Base-by-base conservation (phyloP, 2,888 invertebrate genomes). In the Exocentrus adspersus region DNA sequence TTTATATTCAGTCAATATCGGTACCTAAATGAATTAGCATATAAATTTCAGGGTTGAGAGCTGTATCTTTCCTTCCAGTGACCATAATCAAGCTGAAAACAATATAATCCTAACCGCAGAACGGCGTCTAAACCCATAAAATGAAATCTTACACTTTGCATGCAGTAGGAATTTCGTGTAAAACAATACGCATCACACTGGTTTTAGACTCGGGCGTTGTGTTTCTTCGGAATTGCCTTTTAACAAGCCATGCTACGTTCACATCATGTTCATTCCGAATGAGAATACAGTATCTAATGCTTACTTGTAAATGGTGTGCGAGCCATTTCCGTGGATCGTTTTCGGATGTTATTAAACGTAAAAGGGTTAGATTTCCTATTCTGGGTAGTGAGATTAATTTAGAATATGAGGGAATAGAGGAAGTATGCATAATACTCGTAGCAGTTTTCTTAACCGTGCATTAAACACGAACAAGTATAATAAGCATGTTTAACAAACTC, bases 151-250 rank as follows among this genome's bases (percentile, higher is more conserved):
- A 67, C 58, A 48, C 61, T 59, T 45, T 48, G 60, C 65, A 63
- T 53, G 62, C 56, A 30, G 53, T 60, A 32, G 57, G 58, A 67
- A 65, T 67, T 56, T 37, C 60, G 50, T 53, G 60, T 60, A 59
- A 61, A 65, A 63, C 57, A 50, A 52, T 64, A 60, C 60, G 59
- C 64, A 62, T 65, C 64, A 62, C 62, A 53, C 57, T 62, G n/a
- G 58, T 60, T 53, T 53, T 59, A 28, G 28, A 45, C 30, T 28
- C 50, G 30, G 30, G 48, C 3, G 32, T 28, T 16, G 12, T 51
- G 20, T 19, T 19, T 19, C 28, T 28, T 10, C 48, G 2, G 17
- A 48, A 48, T 17, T 19, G 9, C 30, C 24, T 51, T 32, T 32
- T 12, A 28, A 50, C 17, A 17, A n/a, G 30, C 30, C 17, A 4